Evolutionary conservation across 2,797 vertebrate species (phyloP), one percentile per base, ranked within the genome.

Genomic region (Bradypodion pumilum): DNA sequence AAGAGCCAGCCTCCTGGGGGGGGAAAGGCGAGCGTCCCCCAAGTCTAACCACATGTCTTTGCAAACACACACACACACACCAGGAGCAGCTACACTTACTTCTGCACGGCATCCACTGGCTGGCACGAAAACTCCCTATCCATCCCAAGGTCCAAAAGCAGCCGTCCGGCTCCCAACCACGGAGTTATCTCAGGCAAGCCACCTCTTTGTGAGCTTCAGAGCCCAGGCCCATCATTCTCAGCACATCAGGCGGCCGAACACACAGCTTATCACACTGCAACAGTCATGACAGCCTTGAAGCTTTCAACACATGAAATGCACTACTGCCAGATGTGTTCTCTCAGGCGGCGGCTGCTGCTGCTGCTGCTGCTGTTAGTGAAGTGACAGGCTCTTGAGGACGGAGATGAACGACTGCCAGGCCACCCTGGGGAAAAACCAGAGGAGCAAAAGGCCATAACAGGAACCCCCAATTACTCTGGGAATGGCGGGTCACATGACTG

Each of bases 181-280:
- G 12, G 19, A 25, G 13, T 4, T 32, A 6, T 19, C 7, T 5
- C 32, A n/a, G 37, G n/a, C 10, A 3, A n/a, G 2, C 40, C 44
- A 6, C 46, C 27, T 21, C 46, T 42, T 13, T 15, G 13, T n/a
- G 25, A 42, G 49, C 35, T 40, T 42, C 10, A 56, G 27, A 56
- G 27, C 35, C 49, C 35, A 29, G 15, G 37, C 29, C 35, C 15
- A 19, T 3, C 15, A 19, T 3, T 13, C 52, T 44, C 52, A 62
- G 9, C 19, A 0, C 1, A 32, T 7, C 63, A 1, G 21, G 78
- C 25, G 1, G 23, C 1, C 10, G 10, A 1, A 32, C n/a, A n/a
- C 15, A 9, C 25, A 15, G 63, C 12, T 68, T 25, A 27, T 7
- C 56, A 19, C n/a, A 25, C 1, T 15, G 3, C 35, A 9, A 35